phyloP scores from a whole-genome alignment of 2,797 vertebrate species.

The Triplophysa yarkandensis region DNA sequence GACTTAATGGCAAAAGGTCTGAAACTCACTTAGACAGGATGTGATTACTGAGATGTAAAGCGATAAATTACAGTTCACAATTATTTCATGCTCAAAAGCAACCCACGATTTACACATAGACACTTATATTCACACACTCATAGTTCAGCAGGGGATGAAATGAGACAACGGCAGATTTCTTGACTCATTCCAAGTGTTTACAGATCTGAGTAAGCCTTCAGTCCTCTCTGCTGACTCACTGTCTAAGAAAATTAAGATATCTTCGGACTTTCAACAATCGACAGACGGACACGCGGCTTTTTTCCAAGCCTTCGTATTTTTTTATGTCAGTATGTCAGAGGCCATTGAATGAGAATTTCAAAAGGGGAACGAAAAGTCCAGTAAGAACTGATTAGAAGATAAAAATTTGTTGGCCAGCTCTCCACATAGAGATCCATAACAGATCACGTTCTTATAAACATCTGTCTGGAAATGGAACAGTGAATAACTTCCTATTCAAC shows the following conservation, averaged over 20 bases:
- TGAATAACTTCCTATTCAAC: conserved; percentile 18
- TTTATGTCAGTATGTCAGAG: conserved; percentile 49
- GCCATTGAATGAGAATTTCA: conserved; percentile 29
- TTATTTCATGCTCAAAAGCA: too few species aligned
- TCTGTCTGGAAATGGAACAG: conserved; percentile 37
- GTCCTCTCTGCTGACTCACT: conserved; percentile 67
- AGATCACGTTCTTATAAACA: conserved; percentile 27
- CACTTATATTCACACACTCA: background rate
- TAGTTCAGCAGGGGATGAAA: conserved; percentile 13
- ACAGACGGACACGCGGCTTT: conserved; percentile 22
- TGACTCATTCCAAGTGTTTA: conserved; percentile 66
- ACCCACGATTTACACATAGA: conserved; percentile 15
- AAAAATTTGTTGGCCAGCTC: conserved; percentile 36
- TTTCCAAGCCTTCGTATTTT: conserved; percentile 44
- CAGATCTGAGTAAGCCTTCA: conserved; percentile 59
- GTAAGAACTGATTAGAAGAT: conserved; percentile 42
- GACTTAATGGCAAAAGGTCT: background rate
- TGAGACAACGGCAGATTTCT: conserved; percentile 25
- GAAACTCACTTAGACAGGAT: background rate
- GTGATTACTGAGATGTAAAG: background rate
- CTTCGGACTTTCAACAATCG: conserved; percentile 57
- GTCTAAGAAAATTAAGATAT: conserved; percentile 63
- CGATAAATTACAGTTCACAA: background rate
- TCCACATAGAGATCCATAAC: conserved; percentile 32
- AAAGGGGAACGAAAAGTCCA: conserved; percentile 40